Base-by-base conservation (phyloP, 2,113 vertebrate genomes). In the Centropus unirufus region DNA sequence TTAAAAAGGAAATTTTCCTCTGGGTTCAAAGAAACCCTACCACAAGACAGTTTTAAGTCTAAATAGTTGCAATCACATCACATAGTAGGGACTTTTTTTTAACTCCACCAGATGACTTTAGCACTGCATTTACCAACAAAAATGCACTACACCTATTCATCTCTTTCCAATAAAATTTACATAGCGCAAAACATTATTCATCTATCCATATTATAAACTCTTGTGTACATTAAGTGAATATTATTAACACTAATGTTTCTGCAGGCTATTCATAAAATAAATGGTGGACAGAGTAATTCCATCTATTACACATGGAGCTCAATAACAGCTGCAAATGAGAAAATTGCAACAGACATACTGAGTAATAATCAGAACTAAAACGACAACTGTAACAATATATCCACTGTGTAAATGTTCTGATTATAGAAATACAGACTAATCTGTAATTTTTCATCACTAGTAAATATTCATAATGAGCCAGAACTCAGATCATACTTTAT, bases 331-430 rank as follows among this genome's bases (percentile, higher is more conserved):
- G 86, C 72, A 96, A 96, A 97, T 93, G 90, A 93, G 92, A 93
- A 96, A 91, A 96, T 84, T 91, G 75, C 78, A 91, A 64, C 36
- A 93, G 96, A 95, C 96, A 95, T 61, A 93, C 64, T 96, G 94
- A 97, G 94, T 92, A 95, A 96, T 95, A 95, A 96, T 97, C 89
- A 94, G 63, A 96, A 96, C 90, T 95, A 92, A 96, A 91, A 84
- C 27, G 2, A 95, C 88, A 96, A 97, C 95, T 93, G 95, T 93
- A 96, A 95, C 95, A 94, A 97, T 96, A 92, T 74, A 94, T 94
- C 91, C 69, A 86, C 47, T 91, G 73, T 89, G 86, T 73, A 86
- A 93, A 79, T 89, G 42, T 72, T 78, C 68, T 86, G 61, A 94
- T 96, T 91, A 95, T 40, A 90, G 89, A 88, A 96, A 90, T 47